Evolutionary conservation across 2,797 vertebrate genomes (phyloP).

Genomic region (Salmo trutta): DNA sequence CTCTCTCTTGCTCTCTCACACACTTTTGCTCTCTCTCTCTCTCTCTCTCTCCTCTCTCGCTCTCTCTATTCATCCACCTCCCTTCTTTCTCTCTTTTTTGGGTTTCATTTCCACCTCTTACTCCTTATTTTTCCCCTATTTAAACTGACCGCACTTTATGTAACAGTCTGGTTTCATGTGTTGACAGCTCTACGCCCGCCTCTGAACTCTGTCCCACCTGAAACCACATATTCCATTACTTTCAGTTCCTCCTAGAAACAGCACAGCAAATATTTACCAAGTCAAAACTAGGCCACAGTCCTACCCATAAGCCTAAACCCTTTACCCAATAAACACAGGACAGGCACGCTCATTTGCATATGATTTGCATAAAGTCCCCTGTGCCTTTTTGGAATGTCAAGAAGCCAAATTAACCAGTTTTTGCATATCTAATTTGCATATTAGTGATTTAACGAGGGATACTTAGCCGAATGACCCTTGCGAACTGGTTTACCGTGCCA

Average conservation of each 20-base stretch:
- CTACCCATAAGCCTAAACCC: conserved; percentile 44
- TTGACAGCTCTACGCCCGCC: background rate
- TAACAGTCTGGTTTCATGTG: background rate
- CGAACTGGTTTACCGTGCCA: conserved; percentile 50
- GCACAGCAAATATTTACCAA: conserved; percentile 65
- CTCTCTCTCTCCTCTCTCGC: background rate
- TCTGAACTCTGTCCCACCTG: conserved; percentile 1
- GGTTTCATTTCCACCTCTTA: background rate
- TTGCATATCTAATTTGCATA: conserved; percentile 80
- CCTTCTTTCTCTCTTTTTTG: background rate
- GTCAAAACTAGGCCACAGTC: conserved; percentile 53
- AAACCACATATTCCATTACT: background rate
- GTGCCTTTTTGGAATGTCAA: conserved; percentile 79
- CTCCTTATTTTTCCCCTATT: background rate
- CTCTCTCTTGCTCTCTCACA: background rate
- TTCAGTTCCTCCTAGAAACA: conserved; percentile 41
- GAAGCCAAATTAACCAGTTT: conserved; percentile 81
- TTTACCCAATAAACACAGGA: conserved; percentile 59
- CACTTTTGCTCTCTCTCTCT: background rate
- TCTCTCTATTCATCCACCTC: background rate
- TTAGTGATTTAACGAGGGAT: conserved; percentile 73
- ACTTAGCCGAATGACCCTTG: conserved; percentile 72
- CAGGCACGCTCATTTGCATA: conserved; percentile 74
- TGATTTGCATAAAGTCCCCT: conserved; percentile 73
- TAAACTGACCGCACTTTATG: background rate